Percentiles rank a stretch among this genome's conserved stretches.
These are phyloP conservation scores for Nycteola revayana DNA, from an alignment of 2,888 invertebrate species.

Conservation along the genomic window DNA sequence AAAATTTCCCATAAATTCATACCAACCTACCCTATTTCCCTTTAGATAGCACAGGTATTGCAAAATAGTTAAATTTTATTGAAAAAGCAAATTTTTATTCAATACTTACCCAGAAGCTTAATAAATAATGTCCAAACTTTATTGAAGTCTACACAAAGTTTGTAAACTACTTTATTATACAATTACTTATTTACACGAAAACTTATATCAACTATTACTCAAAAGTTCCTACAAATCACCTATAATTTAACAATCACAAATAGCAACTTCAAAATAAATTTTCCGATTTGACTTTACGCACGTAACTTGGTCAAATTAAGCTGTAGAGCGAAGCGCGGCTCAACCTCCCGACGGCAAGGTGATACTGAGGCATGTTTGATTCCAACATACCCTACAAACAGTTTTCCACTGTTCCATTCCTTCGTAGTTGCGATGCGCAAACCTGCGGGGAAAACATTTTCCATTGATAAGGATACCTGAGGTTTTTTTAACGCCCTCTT, in stretches of 20 bases:
- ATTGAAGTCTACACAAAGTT: constrained; percentile 6
- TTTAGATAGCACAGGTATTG: too few relatives aligned
- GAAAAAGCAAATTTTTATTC: too few relatives aligned
- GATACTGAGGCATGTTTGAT: constrained; percentile 58
- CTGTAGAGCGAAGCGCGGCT: constrained; percentile 32
- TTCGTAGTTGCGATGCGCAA: constrained; percentile 60
- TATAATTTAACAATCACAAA: constrained; percentile 14
- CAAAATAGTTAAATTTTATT: too few relatives aligned
- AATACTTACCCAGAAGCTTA: constrained; percentile 18
- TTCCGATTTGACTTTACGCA: constrained; percentile 36
- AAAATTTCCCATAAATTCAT: too few relatives aligned
- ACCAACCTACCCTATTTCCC: too few relatives aligned
- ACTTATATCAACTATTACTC: constrained; percentile 13
- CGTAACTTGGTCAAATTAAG: constrained; percentile 51
- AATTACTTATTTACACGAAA: constrained; percentile 22
- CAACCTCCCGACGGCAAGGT: constrained; percentile 50
- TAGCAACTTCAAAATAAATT: constrained; percentile 18
- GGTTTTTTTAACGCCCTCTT: constrained; percentile 44
- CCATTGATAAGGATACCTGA: constrained; percentile 45
- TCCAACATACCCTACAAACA: constrained; percentile 50
- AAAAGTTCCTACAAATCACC: constrained; percentile 17
- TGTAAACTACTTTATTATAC: constrained; percentile 18
- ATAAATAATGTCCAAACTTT: constrained; percentile 5
- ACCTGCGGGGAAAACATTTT: constrained; percentile 62
- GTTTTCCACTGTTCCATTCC: constrained; percentile 60